These are phyloP conservation scores for Pseudonaja textilis DNA, from an alignment of 2,113 vertebrate genomes.

Conservation along the genomic window DNA sequence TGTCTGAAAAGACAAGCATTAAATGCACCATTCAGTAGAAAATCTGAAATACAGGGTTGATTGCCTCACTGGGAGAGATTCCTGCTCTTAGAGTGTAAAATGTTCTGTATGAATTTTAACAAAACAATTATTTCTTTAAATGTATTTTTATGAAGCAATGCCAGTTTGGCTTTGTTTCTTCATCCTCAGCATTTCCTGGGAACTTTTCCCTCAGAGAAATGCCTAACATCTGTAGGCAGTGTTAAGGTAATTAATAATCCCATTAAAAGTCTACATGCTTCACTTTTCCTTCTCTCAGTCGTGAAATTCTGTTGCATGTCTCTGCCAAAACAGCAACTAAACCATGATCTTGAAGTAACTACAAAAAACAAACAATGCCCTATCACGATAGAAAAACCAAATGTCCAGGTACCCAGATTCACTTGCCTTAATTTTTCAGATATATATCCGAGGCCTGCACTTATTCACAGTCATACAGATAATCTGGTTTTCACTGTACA, in stretches of 20 bases:
- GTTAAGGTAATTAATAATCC: constrained; percentile 13
- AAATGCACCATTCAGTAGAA: constrained; percentile 25
- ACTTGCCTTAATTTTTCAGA: constrained; percentile 28
- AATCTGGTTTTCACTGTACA: constrained; percentile 34
- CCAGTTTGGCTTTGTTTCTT: not conserved
- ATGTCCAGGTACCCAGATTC: not conserved
- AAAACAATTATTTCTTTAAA: not conserved
- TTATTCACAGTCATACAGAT: constrained; percentile 18
- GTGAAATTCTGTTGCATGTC: not conserved
- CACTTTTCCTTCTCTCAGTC: constrained; percentile 15
- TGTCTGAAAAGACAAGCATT: not conserved
- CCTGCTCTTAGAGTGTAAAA: not conserved
- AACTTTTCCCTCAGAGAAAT: constrained; percentile 22
- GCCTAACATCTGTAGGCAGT: constrained; percentile 30
- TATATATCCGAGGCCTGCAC: not conserved
- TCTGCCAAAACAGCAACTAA: not conserved
- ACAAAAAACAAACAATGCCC: constrained; percentile 5
- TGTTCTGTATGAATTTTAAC: not conserved
- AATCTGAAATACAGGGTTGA: constrained; percentile 27
- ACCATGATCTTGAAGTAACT: not conserved
- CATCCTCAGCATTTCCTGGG: not conserved
- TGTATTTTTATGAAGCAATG: not conserved
- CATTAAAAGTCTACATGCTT: not conserved
- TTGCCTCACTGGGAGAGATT: not conserved
- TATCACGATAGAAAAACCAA: not conserved